These are phyloP conservation scores for Zhengitettix transpicula DNA, from an alignment of 2,888 invertebrate species.

Conservation along the genomic window DNA sequence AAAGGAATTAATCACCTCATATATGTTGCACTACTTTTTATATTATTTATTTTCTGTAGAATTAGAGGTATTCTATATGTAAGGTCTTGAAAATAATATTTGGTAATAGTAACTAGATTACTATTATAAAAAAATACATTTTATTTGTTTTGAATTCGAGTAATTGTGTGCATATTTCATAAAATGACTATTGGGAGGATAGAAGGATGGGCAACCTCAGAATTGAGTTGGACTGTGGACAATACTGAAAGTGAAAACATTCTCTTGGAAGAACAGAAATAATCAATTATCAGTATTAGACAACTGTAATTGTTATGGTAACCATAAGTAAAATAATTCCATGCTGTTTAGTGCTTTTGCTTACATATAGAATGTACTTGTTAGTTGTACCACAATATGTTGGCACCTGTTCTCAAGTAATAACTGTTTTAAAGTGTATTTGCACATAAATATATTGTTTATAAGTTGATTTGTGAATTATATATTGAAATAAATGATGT, in stretches of 20 bases:
- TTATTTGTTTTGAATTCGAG: neutral
- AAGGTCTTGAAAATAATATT: neutral
- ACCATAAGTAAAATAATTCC: neutral
- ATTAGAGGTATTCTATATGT: neutral
- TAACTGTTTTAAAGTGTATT: no score
- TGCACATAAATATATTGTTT: no score
- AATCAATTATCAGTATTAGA: no score
- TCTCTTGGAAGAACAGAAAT: neutral
- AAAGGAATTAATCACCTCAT: neutral
- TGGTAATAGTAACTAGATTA: neutral
- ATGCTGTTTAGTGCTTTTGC: neutral
- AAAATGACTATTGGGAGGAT: slow-evolving; percentile 13
- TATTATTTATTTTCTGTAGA: slow-evolving; percentile 4
- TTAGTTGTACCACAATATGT: no score
- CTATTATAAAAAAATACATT: neutral
- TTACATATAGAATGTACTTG: neutral
- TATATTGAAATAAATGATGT: no score
- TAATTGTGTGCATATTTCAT: neutral
- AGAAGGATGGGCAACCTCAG: slow-evolving; percentile 13
- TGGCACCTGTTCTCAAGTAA: no score
- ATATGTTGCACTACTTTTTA: slow-evolving; percentile 4
- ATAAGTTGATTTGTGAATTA: no score
- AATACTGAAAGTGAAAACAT: no score
- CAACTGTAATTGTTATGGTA: no score
- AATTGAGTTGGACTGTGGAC: no score